Evolutionary conservation across 2,888 invertebrate genomes (phyloP), one percentile per base, ranked within the genome.

Genomic region (Tipula lateralis): DNA sequence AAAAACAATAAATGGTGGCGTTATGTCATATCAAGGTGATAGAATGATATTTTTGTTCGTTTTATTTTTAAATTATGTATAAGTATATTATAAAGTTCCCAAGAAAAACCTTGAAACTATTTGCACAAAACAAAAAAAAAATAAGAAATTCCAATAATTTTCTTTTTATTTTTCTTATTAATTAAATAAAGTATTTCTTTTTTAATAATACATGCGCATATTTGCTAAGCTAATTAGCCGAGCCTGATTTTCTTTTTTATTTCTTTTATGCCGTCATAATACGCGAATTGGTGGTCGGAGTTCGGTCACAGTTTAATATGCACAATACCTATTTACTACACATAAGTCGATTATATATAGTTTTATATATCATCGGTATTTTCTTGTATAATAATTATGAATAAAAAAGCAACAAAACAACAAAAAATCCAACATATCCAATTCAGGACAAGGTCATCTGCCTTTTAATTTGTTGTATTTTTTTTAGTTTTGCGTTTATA

Each of bases 381-480:
- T 66, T 50, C n/a, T 66, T 66, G 44, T 66, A 9, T 50, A 50
- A 50, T 66, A 66, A 66, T 66, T 66, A 66, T 66, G 66, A 66
- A 66, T 66, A 66, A 66, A 66, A 66, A 66, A 66, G 24, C 6
- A 66, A 24, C 66, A 24, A n/a, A 83, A 83, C 19, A 83, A 83
- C 32, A 83, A 83, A 66, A 66, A 66, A 66, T 24, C 66, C 66
- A 66, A 66, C 66, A 66, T 66, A 66, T 66, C 12, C 83, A 83
- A 83, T 83, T 36, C 83, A 83, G 83, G 83, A 83, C 83, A 83
- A 83, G 83, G 83, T 83, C 83, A 36, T 66, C 66, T 66, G 66
- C 66, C 66, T 66, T 66, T 66, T 66, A 66, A 66, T 66, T 66
- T 66, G 19, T 66, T 66, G 19, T 66, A 24, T 66, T 66, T 66